Base-by-base conservation (phyloP, 2,797 vertebrate genomes). In the Acropternis orthonyx region DNA sequence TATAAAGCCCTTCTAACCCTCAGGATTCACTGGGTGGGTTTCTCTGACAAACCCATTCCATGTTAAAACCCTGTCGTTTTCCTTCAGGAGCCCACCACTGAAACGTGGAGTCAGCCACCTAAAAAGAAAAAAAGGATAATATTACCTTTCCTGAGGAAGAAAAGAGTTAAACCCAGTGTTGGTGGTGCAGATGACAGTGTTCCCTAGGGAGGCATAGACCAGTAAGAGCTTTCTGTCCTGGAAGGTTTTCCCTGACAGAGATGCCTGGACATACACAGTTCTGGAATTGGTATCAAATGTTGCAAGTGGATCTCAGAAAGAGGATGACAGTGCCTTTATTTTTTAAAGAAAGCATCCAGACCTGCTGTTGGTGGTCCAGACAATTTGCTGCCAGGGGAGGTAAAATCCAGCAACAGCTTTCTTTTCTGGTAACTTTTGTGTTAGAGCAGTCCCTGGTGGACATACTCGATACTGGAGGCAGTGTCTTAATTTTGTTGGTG, bases 281-380 rank as follows among this genome's bases (percentile, higher is more conserved):
- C 36, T 75, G 48, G 48, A 75, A 32, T 7, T 68, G 69, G 22
- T 41, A 54, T 32, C 36, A 49, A 62, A 26, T 7, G 5, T 14
- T 11, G 37, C 14, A 61, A 26, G 68, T 46, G 21, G 37, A 30
- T n/a, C 69, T 61, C 58, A 37, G 36, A 18, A 26, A 26, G 49
- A 69, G 16, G 12, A 44, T 19, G 56, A 69, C 49, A 34, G 26
- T 39, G 56, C 27, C 36, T 69, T 4, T 37, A n/a, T 12, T 28
- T 76, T 56, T 24, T 26, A 9, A 44, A 43, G 51, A 44, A 55
- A 76, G 9, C 43, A 39, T n/a, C 63, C 49, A 51, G 55, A 9
- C 34, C 36, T 23, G 3, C 0, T 0, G 2, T 0, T 26, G 36
- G 10, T 15, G 34, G 27, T 13, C 13, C 68, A 52, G 51, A 30